These are phyloP conservation scores for Silurus glanis DNA, from an alignment of 2,113 vertebrate genomes.

Conservation along the genomic window DNA sequence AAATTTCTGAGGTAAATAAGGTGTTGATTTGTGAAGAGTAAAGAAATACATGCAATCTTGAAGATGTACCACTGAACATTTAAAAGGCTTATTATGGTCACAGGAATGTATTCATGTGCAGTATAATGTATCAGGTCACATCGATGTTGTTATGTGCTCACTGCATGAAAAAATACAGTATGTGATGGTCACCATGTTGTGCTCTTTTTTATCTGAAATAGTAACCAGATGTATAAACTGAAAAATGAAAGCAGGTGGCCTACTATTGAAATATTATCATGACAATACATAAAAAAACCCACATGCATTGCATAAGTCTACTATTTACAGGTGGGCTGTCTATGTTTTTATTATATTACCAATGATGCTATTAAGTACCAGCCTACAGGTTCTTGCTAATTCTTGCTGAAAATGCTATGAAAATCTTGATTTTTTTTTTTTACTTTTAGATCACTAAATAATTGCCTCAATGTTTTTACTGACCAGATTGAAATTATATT, in stretches of 20 bases:
- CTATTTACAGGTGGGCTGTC: neutral
- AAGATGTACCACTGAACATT: neutral
- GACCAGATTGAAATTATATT: neutral
- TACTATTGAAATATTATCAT: neutral
- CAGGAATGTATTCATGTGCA: neutral
- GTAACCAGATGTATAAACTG: neutral
- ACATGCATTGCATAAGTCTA: neutral
- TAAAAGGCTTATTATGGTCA: neutral
- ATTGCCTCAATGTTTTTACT: neutral
- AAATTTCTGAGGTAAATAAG: conserved; percentile 50
- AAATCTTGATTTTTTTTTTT: neutral
- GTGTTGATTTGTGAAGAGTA: neutral
- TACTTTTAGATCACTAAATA: neutral
- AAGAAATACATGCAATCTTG: neutral
- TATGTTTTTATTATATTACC: neutral
- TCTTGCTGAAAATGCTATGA: neutral
- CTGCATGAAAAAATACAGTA: neutral
- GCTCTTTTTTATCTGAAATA: neutral
- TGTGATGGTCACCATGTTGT: neutral
- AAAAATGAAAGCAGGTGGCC: neutral
- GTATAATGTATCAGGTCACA: neutral
- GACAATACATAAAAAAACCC: neutral
- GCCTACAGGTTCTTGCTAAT: neutral
- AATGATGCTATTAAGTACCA: neutral
- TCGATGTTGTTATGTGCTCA: neutral